phyloP scores from a whole-genome alignment of 2,797 vertebrate species.

The Dryobates pubescens region DNA sequence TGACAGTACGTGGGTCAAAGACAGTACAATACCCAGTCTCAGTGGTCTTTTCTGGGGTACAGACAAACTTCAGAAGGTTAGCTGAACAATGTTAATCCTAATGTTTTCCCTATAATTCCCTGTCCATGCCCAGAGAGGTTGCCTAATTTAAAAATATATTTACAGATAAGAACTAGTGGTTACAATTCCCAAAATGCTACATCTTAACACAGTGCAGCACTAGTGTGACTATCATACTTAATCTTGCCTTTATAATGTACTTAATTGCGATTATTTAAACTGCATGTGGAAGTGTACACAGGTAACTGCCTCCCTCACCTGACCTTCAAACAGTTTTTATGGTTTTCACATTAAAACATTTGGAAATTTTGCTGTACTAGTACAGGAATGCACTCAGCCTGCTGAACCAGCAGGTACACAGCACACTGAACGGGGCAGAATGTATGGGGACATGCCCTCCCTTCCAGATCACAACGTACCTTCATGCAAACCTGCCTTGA shows the following conservation, averaged over 20 bases:
- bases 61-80: background rate
- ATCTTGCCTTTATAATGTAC: background rate
- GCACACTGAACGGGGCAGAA: background rate
- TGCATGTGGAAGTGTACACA: background rate
- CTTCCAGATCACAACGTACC: background rate
- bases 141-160: background rate
- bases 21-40: background rate
- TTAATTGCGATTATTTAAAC: background rate
- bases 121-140: background rate
- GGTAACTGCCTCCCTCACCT: background rate
- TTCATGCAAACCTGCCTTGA: background rate
- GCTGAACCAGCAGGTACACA: background rate
- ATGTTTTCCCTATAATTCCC: background rate
- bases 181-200: background rate
- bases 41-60: rapidly evolving
- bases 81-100: background rate
- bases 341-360: background rate
- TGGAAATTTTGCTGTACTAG: too few species aligned
- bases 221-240: background rate
- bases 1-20: background rate
- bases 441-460: rapidly evolving
- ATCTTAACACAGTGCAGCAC: background rate
- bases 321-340: background rate
- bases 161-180: background rate
- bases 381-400: background rate